Evolutionary conservation across 1,140 invertebrate genomes (phyloP).

Genomic region (Meloidogyne chitwoodi): DNA sequence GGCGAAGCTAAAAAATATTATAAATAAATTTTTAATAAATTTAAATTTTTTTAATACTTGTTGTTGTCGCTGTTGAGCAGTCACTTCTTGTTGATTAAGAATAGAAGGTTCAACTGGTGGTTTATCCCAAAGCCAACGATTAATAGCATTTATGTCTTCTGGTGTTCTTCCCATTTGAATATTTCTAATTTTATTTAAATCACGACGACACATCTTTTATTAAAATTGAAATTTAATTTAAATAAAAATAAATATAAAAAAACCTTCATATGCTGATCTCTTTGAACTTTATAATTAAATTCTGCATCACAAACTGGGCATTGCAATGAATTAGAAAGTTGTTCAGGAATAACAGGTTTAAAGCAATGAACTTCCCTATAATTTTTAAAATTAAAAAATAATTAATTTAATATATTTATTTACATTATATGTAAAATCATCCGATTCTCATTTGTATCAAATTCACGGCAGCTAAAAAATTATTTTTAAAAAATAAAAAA

Average conservation of each 20-base stretch:
- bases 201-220: conserved; percentile 8
- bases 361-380: conserved; percentile 47
- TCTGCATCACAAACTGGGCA: conserved; percentile 49
- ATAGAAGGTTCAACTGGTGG: conserved; percentile 41
- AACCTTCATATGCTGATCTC: conserved; percentile 41
- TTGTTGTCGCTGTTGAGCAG: conserved; percentile 18
- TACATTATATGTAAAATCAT: conserved; percentile 55
- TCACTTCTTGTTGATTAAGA: conserved; percentile 30
- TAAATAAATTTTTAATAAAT: background rate
- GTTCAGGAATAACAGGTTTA: conserved; percentile 41
- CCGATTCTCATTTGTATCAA: conserved; percentile 54
- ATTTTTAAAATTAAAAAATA: background rate
- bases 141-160: conserved; percentile 39
- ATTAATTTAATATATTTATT: conserved; percentile 27
- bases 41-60: conserved; percentile 3
- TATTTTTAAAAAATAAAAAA: background rate
- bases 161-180: conserved; percentile 25
- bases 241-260: background rate
- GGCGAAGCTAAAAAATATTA: background rate
- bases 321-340: conserved; percentile 40
- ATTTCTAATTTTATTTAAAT: conserved; percentile 8
- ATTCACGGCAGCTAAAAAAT: conserved; percentile 43
- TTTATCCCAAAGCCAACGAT: conserved; percentile 48
- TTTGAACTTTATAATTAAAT: conserved; percentile 39
- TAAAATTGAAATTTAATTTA: background rate